Evolutionary conservation across 2,797 vertebrate genomes (phyloP).

Genomic region (Nyctalus aviator): DNA sequence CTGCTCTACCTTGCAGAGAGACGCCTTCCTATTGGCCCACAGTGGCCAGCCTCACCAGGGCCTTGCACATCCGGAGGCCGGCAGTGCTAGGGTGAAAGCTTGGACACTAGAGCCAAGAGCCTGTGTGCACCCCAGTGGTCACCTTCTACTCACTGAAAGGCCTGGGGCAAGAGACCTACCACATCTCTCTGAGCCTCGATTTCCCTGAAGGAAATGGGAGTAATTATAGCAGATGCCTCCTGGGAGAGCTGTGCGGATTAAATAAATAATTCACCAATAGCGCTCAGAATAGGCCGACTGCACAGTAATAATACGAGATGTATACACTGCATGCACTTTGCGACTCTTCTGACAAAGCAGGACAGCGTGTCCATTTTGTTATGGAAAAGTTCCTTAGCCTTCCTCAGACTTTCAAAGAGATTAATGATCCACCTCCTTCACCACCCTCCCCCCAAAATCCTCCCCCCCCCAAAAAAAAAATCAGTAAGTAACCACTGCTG

Average conservation of each 20-base stretch:
- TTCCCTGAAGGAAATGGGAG: conserved; percentile 54
- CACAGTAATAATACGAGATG: background rate
- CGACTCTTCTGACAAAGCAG: background rate
- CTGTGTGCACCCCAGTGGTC: background rate
- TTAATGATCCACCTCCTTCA: background rate
- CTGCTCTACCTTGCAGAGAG: background rate
- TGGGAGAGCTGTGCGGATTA: conserved; percentile 18
- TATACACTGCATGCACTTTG: background rate
- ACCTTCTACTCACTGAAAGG: background rate
- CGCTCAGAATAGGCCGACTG: background rate
- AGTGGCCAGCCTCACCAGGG: background rate
- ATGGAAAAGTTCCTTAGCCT: background rate
- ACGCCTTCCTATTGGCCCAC: background rate
- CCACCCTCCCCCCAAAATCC: background rate
- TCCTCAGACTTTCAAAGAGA: conserved; percentile 39
- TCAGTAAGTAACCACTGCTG: background rate
- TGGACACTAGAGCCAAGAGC: background rate
- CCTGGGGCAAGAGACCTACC: background rate
- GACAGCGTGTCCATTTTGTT: background rate
- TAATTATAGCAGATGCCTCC: background rate
- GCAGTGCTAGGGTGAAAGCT: background rate
- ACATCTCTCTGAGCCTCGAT: background rate
- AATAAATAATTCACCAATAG: conserved; percentile 66
- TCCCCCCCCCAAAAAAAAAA: background rate
- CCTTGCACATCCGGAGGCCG: background rate